Percentiles rank a stretch among this genome's conserved stretches.
phyloP scores from a whole-genome alignment of 2,113 vertebrate genomes.

The Anguilla japonica region DNA sequence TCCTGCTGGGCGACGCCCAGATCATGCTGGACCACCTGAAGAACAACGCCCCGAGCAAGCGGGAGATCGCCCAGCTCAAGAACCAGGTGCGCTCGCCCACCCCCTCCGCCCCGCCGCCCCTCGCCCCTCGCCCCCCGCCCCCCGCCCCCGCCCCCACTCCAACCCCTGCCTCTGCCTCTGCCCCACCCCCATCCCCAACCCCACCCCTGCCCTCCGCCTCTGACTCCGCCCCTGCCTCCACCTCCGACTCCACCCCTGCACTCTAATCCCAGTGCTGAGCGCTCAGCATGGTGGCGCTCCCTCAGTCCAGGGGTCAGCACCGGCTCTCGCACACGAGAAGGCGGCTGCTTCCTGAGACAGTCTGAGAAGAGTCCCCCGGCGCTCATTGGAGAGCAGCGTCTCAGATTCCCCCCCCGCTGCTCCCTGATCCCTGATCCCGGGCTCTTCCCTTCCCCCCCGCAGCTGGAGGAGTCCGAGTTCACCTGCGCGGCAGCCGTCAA shows the following conservation, averaged over 20 bases:
- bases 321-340: background rate
- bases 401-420: background rate
- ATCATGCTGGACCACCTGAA: constrained; percentile 98
- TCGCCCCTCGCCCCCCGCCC: too few relatives aligned
- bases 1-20: constrained; percentile 88
- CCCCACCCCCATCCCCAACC: too few relatives aligned
- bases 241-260: too few relatives aligned
- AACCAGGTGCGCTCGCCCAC: constrained; percentile 79
- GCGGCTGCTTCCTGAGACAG: background rate
- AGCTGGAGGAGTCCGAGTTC: constrained; percentile 98
- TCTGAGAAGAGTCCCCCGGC: background rate
- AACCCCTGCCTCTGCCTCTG: too few relatives aligned
- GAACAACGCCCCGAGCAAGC: constrained; percentile 94
- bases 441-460: background rate
- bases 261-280: background rate
- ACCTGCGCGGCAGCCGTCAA: constrained; percentile 91
- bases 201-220: too few relatives aligned
- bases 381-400: background rate
- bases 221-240: too few relatives aligned
- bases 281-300: background rate
- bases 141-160: too few relatives aligned
- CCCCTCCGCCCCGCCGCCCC: background rate
- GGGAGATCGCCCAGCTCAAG: constrained; percentile 94
- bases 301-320: background rate
- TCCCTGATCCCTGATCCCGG: background rate